Base-by-base conservation (phyloP, 2,888 invertebrate species). In the Orthosia incerta region DNA sequence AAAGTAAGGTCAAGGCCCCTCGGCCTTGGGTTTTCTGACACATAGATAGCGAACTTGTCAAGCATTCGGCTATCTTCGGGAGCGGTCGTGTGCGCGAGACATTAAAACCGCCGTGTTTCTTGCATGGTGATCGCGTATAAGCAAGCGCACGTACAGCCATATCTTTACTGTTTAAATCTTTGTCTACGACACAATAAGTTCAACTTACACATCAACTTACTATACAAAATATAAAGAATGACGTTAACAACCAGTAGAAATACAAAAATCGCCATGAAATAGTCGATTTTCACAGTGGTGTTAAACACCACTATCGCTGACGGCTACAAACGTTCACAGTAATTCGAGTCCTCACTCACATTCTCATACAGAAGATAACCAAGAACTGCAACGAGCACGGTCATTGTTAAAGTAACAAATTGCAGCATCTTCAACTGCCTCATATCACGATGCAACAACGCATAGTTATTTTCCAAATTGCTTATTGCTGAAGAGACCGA, bases 401-500 rank as follows among this genome's bases (percentile, higher is more conserved):
- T 95, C 76, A 96, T 84, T 0, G 93, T 60, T 3, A 96, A 82
- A 0, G 94, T 94, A 0, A 95, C 13, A 13, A 94, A 88, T 65
- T 96, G 95, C 68, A 93, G 90, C 3, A 92, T 78, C 66, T 94
- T 96, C 55, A 96, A 67, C 63, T 86, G 92, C 20, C 92, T 87
- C 2, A 96, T 87, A 72, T 95, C 93, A 12, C 86, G 88, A 51
- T 93, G 92, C 0, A 96, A 68, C 0, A 81, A 82, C 39, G 93
- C 92, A 51, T 95, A 95, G 64, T 94, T 94, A 31, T 88, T 89
- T 71, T 96, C 94, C 9, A 96, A 79, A 50, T 92, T 94, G 20
- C 91, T 93, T 13, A 95, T 59, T 1, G 99, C 98, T 39, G 98
- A 97, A 77, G 97, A 97, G 4, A 97, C 98, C 0, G 98, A 98